These are phyloP conservation scores for Drosophila cognata DNA, from an alignment of 2,888 invertebrate species.

Conservation along the genomic window DNA sequence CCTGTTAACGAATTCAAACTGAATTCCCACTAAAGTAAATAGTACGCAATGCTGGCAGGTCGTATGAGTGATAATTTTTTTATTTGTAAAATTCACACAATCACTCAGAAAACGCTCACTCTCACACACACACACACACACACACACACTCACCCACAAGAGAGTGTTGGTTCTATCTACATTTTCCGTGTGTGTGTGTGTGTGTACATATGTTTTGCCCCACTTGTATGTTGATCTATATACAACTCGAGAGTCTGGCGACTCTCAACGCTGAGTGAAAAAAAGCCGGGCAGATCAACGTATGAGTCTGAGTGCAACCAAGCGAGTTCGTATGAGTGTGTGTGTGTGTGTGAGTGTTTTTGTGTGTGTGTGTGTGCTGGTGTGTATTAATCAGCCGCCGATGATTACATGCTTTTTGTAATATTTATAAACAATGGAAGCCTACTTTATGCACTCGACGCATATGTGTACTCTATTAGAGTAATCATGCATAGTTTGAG, in stretches of 20 bases:
- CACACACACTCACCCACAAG: conserved; percentile 14
- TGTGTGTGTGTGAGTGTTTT: neutral
- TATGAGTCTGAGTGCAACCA: conserved; percentile 7
- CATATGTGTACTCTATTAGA: conserved; percentile 25
- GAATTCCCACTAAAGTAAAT: conserved; percentile 70
- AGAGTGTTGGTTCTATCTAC: conserved; percentile 35
- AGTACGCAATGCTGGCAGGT: conserved; percentile 68
- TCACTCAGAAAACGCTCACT: conserved; percentile 41
- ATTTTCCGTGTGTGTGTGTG: conserved; percentile 2
- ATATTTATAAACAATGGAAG: conserved; percentile 54
- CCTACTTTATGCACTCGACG: conserved; percentile 23
- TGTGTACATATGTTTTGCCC: conserved; percentile 5
- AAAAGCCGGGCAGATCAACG: conserved; percentile 15
- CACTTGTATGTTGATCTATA: conserved; percentile 38
- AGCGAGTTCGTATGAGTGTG: neutral
- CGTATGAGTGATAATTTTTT: conserved; percentile 73
- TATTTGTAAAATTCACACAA: conserved; percentile 43
- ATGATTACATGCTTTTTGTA: conserved; percentile 48
- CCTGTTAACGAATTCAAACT: conserved; percentile 75
- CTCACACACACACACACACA: conserved; percentile 28
- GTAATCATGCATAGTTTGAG: neutral
- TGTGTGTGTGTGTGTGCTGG: neutral
- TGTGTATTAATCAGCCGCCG: conserved; percentile 39
- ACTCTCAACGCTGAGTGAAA: conserved; percentile 1
- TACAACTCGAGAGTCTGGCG: conserved; percentile 28